Percentiles rank a stretch among this genome's conserved stretches.
Evolutionary conservation across 1,140 invertebrate species (phyloP).

Genomic region (Gerris buenoi): DNA sequence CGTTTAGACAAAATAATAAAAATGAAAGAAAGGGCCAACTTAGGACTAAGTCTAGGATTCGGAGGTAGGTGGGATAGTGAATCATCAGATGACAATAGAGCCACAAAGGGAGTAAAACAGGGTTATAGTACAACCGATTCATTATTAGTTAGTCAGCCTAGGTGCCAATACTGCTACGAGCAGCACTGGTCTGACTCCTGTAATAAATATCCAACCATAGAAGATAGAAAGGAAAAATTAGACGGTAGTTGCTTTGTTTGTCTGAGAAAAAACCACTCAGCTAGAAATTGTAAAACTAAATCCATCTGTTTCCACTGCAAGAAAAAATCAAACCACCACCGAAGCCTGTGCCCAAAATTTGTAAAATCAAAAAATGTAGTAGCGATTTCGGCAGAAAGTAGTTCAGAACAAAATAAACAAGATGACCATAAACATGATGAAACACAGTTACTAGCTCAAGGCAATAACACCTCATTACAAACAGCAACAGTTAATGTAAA

Average conservation of each 20-base stretch:
- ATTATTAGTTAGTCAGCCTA: not conserved
- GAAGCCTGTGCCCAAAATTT: not conserved
- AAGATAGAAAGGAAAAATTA: not conserved
- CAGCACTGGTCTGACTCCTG: not conserved
- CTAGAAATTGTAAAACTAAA: not conserved
- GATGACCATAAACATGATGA: not conserved
- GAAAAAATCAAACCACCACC: not conserved
- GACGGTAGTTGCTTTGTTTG: not conserved
- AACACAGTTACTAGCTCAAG: not conserved
- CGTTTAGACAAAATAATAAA: not conserved
- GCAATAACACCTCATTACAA: not conserved
- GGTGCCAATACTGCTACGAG: not conserved
- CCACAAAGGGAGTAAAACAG: not conserved
- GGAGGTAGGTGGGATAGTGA: no score
- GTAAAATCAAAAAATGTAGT: not conserved
- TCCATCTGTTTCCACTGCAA: not conserved
- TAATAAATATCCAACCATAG: not conserved
- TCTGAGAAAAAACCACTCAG: not conserved
- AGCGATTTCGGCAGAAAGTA: not conserved
- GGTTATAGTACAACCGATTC: not conserved
- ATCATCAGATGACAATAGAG: not conserved
- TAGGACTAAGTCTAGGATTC: not conserved
- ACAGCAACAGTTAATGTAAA: not conserved
- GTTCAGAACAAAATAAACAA: not conserved
- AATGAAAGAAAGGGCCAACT: not conserved